Evolutionary conservation across 2,797 vertebrate genomes (phyloP).

Genomic region (Coccyzus lansbergi): DNA sequence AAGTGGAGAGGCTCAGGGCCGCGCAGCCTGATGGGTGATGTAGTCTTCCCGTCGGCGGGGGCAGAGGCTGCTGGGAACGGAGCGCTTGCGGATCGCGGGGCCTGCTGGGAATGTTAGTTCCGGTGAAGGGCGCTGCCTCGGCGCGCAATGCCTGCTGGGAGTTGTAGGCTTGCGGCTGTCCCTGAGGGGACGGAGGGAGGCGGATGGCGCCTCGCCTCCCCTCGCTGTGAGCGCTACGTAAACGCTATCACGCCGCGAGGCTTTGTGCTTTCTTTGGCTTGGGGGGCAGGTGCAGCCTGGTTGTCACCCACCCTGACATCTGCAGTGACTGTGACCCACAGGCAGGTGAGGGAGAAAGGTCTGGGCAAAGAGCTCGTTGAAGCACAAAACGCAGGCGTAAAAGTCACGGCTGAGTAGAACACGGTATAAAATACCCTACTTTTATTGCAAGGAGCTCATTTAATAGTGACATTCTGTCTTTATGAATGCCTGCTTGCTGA

Average conservation of each 20-base stretch:
- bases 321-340: too few relatives aligned
- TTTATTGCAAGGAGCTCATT: neutral
- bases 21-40: neutral
- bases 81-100: neutral
- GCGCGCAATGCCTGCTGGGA: constrained; percentile 9
- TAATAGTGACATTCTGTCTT: neutral
- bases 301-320: fast-evolving
- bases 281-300: neutral
- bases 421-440: neutral
- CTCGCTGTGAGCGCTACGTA: fast-evolving
- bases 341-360: neutral
- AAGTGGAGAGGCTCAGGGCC: neutral
- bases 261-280: fast-evolving
- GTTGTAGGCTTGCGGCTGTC: neutral
- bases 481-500: neutral
- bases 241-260: fast-evolving
- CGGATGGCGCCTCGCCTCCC: fast-evolving
- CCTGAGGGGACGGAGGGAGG: too few relatives aligned
- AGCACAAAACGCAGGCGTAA: neutral
- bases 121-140: fast-evolving
- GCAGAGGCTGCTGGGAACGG: neutral
- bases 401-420: neutral
- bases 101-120: neutral
- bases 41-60: neutral
- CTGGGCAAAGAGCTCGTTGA: neutral